phyloP scores from a whole-genome alignment of 2,888 invertebrate species.

The Xestia ashworthii region DNA sequence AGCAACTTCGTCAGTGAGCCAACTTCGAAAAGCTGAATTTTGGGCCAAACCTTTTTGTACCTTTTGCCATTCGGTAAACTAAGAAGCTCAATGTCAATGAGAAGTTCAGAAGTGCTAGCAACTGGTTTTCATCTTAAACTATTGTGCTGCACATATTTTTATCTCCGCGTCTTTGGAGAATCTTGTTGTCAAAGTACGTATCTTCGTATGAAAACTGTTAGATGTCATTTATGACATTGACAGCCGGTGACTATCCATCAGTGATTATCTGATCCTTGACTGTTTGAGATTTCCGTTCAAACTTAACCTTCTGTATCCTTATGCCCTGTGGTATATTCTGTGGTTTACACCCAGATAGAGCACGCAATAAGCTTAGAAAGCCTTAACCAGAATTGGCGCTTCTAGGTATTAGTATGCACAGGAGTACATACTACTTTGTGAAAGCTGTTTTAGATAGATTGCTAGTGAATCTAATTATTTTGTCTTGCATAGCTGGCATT shows the following conservation, averaged over 20 bases:
- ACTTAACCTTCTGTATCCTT: conserved; percentile 25
- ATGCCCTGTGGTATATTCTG: conserved; percentile 12
- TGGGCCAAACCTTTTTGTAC: background rate
- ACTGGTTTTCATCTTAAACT: background rate
- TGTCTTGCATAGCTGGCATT: background rate
- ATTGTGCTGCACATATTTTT: background rate
- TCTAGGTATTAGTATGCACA: conserved; percentile 37
- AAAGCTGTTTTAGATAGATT: background rate
- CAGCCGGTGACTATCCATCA: background rate
- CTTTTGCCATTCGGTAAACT: background rate
- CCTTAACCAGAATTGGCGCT: conserved; percentile 28
- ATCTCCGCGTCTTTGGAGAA: background rate
- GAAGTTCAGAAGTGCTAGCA: background rate
- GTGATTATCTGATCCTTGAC: background rate
- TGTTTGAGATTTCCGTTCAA: background rate
- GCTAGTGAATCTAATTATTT: background rate
- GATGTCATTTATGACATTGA: background rate
- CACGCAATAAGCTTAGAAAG: conserved; percentile 39
- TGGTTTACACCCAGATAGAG: conserved; percentile 18
- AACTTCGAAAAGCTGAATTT: background rate
- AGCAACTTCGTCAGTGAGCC: background rate
- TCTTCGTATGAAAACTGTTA: background rate
- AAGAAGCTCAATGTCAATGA: background rate
- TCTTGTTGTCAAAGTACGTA: background rate
- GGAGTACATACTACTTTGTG: conserved; percentile 8